Evolutionary conservation across 2,113 vertebrate genomes (phyloP).

Genomic region (Brienomyrus longianalis): DNA sequence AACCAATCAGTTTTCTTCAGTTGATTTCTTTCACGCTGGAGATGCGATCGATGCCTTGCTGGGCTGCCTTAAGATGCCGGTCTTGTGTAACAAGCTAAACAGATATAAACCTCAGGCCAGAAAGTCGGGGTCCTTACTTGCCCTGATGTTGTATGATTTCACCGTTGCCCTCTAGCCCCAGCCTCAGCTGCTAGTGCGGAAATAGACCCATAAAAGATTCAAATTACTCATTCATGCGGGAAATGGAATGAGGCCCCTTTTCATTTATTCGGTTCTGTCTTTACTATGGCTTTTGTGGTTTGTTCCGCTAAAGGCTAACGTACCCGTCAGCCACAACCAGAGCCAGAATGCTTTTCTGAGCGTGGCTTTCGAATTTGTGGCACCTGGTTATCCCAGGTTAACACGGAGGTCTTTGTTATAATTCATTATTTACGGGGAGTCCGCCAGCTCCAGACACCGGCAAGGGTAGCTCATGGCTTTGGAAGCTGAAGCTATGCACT

Average conservation of each 20-base stretch:
- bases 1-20: background rate
- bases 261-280: conserved; percentile 28
- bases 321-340: background rate
- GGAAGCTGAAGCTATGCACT: background rate
- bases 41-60: background rate
- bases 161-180: background rate
- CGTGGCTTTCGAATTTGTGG: too few relatives aligned
- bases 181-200: background rate
- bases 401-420: background rate
- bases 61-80: background rate
- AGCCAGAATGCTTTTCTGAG: background rate
- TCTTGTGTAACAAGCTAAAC: background rate
- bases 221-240: conserved; percentile 44
- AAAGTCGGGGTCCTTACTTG: background rate
- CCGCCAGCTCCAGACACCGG: background rate
- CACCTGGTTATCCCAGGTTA: background rate
- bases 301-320: background rate
- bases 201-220: conserved; percentile 53
- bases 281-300: background rate
- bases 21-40: background rate
- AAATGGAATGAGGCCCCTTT: conserved; percentile 45
- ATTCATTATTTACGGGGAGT: background rate
- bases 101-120: background rate
- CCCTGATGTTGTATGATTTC: background rate
- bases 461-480: background rate